These are phyloP conservation scores for Chaetogeoica ovagalla DNA, from an alignment of 2,888 invertebrate genomes.

Conservation along the genomic window DNA sequence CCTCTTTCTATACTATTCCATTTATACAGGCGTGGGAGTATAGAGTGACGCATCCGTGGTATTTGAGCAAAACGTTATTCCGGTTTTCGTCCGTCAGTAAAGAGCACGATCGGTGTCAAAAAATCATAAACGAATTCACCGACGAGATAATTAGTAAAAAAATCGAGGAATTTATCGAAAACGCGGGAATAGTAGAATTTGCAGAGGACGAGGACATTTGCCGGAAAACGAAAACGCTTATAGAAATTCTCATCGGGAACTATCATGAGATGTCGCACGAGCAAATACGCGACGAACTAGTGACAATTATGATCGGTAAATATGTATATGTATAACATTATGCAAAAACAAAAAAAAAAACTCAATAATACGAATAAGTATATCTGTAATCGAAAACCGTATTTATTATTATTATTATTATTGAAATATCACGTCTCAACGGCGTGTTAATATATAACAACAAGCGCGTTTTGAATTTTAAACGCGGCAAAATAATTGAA, in stretches of 20 bases:
- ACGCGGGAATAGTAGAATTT: neutral
- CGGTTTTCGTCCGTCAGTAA: slow-evolving; percentile 6
- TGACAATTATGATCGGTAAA: slow-evolving; percentile 54
- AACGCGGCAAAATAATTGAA: no score
- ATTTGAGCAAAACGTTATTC: slow-evolving; percentile 40
- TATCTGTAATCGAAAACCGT: no score
- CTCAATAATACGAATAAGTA: neutral
- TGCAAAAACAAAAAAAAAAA: neutral
- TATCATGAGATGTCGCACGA: slow-evolving; percentile 38
- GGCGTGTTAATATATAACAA: no score
- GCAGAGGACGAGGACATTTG: neutral
- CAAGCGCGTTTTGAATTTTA: no score
- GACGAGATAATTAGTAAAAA: slow-evolving; percentile 41
- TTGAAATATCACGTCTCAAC: no score
- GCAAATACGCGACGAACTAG: slow-evolving; percentile 54
- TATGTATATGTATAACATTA: no score
- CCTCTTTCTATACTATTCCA: no score
- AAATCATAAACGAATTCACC: slow-evolving; percentile 35
- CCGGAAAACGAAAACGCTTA: slow-evolving; percentile 28
- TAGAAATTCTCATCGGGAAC: slow-evolving; percentile 35
- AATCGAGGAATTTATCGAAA: neutral
- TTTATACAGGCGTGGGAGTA: slow-evolving; percentile 48
- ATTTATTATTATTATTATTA: no score
- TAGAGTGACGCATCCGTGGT: slow-evolving; percentile 36
- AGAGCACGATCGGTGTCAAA: slow-evolving; percentile 25